Evolutionary conservation across 2,113 vertebrate genomes (phyloP).

Genomic region (Ranitomeya variabilis): DNA sequence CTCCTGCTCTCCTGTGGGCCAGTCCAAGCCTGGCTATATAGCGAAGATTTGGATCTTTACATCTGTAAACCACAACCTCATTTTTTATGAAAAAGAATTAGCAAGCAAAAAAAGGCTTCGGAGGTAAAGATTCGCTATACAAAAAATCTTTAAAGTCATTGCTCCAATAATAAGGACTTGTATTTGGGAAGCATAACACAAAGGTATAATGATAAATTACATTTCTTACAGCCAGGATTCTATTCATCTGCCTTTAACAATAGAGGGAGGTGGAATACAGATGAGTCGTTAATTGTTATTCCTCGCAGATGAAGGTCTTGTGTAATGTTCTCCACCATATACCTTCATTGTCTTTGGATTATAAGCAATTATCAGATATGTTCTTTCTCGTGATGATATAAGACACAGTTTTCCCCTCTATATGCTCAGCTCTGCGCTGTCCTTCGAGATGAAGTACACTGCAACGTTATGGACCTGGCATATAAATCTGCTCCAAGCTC

Average conservation of each 20-base stretch:
- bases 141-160: not conserved
- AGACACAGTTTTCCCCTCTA: not conserved
- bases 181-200: slow-evolving; percentile 4
- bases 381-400: slow-evolving; percentile 29
- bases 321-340: slow-evolving; percentile 35
- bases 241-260: not conserved
- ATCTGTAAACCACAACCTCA: not conserved
- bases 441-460: slow-evolving; percentile 10
- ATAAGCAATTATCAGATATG: slow-evolving; percentile 38
- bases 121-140: not conserved
- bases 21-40: not conserved
- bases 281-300: slow-evolving; percentile 47
- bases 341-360: slow-evolving; percentile 44
- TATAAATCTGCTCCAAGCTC: slow-evolving; percentile 20
- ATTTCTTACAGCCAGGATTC: slow-evolving; percentile 25
- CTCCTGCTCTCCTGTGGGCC: too few species aligned
- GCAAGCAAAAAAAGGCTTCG: not conserved
- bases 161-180: not conserved
- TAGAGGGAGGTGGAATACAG: slow-evolving; percentile 20
- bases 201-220: slow-evolving; percentile 34
- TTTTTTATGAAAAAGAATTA: not conserved
- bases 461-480: slow-evolving; percentile 38
- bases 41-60: not conserved
- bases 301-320: slow-evolving; percentile 26
- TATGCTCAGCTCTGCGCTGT: not conserved